These are phyloP conservation scores for Oncorhynchus clarkii DNA, from an alignment of 2,113 vertebrate species.

Conservation along the genomic window DNA sequence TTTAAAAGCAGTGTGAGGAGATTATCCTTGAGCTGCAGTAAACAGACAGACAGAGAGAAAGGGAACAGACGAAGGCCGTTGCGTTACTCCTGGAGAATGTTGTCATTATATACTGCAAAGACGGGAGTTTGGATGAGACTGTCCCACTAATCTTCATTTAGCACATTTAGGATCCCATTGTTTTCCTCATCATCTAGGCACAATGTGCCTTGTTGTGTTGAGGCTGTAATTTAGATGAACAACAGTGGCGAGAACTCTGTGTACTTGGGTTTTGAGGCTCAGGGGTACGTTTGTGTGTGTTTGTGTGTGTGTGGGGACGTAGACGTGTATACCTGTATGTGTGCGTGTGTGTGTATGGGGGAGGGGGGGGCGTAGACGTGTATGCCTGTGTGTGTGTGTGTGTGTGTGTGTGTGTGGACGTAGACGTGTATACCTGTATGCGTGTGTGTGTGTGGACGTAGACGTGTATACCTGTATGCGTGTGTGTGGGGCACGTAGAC, in stretches of 20 bases:
- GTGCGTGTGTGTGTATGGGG: too few relatives aligned
- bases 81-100: conserved; percentile 52
- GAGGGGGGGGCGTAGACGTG: neutral
- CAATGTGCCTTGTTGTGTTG: conserved; percentile 22
- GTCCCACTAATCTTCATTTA: conserved; percentile 75
- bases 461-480: neutral
- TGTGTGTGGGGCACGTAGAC: neutral
- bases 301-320: conserved; percentile 2
- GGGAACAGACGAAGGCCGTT: conserved; percentile 13
- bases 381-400: neutral
- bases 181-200: conserved; percentile 33
- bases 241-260: conserved; percentile 24
- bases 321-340: neutral
- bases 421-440: neutral
- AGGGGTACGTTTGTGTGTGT: neutral
- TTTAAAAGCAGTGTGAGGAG: too few relatives aligned
- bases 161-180: conserved; percentile 35
- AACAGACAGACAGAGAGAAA: neutral
- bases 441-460: neutral
- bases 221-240: conserved; percentile 20
- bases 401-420: conserved; percentile 4
- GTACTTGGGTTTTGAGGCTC: neutral
- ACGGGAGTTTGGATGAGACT: conserved; percentile 42
- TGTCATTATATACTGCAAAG: conserved; percentile 18
- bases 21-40: too few relatives aligned